Percentiles rank a stretch among this genome's conserved stretches.
These are phyloP conservation scores for Megaceryle alcyon DNA, from an alignment of 2,797 vertebrate species.

Conservation along the genomic window DNA sequence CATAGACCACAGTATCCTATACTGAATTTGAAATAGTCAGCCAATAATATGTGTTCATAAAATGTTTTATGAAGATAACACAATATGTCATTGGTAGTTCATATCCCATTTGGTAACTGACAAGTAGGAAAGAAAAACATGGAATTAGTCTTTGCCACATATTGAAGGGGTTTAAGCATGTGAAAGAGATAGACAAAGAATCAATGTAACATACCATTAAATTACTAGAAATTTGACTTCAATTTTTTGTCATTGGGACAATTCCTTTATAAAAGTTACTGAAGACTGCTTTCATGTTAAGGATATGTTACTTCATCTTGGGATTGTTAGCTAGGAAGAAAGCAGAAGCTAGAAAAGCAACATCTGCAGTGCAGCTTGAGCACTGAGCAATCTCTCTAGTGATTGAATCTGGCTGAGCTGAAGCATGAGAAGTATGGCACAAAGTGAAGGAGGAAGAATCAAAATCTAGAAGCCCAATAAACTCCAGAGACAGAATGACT, in stretches of 20 bases:
- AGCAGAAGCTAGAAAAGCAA: neutral
- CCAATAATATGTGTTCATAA: neutral
- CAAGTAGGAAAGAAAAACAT: neutral
- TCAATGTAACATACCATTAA: neutral
- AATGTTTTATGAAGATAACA: neutral
- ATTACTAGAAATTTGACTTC: neutral
- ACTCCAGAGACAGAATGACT: neutral
- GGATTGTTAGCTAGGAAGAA: neutral
- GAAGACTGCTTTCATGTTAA: neutral
- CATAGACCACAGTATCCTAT: neutral
- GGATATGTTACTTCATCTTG: too few relatives aligned
- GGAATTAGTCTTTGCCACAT: neutral
- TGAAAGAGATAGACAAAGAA: neutral
- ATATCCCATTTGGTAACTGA: neutral
- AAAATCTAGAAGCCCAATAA: neutral
- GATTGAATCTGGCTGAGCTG: neutral
- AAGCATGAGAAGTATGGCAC: rapidly evolving
- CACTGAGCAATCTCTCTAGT: neutral
- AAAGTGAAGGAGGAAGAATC: neutral
- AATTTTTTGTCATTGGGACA: neutral
- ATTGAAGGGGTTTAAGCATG: neutral
- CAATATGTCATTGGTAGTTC: neutral
- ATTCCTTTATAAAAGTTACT: neutral
- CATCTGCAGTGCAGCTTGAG: neutral
- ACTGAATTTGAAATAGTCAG: neutral